A percentile compares a stretch with the other conserved stretches of the same genome.
Conservation (phyloP, 2,888 invertebrate species). For the Ceramica pisi region DNA sequence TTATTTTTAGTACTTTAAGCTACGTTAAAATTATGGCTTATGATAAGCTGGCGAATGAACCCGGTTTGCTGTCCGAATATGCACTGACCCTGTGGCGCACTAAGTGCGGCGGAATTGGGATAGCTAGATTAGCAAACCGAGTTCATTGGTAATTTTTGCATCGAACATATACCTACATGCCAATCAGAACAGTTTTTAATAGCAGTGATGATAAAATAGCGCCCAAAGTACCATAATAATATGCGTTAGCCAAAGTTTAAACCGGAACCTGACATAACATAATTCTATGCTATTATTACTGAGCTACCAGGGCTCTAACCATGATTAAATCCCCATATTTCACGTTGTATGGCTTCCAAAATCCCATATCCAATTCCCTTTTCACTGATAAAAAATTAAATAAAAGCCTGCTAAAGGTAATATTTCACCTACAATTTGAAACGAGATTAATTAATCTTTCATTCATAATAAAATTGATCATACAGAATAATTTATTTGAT, state of each 20-base stretch:
- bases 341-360: slow-evolving; percentile 2
- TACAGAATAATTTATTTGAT: slow-evolving; percentile 43
- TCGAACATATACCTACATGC: too few relatives aligned
- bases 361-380: slow-evolving; percentile 13
- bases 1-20: too few relatives aligned
- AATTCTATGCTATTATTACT: slow-evolving; percentile 1
- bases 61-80: too few relatives aligned
- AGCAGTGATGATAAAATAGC: neutral
- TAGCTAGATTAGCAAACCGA: too few relatives aligned
- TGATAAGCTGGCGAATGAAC: too few relatives aligned
- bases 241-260: too few relatives aligned
- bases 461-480: slow-evolving; percentile 36
- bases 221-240: too few relatives aligned
- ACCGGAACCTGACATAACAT: neutral
- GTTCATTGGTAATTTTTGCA: too few relatives aligned
- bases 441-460: slow-evolving; percentile 47
- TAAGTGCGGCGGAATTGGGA: too few relatives aligned
- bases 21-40: too few relatives aligned
- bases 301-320: neutral
- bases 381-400: slow-evolving; percentile 16
- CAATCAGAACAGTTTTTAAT: neutral
- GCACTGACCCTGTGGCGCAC: too few relatives aligned
- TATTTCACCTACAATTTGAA: slow-evolving; percentile 46
- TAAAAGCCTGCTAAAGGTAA: slow-evolving; percentile 14
- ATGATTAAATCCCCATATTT: slow-evolving; percentile 20